phyloP scores from a whole-genome alignment of 1,140 invertebrate species.

The Ceratosolen solmsi region DNA sequence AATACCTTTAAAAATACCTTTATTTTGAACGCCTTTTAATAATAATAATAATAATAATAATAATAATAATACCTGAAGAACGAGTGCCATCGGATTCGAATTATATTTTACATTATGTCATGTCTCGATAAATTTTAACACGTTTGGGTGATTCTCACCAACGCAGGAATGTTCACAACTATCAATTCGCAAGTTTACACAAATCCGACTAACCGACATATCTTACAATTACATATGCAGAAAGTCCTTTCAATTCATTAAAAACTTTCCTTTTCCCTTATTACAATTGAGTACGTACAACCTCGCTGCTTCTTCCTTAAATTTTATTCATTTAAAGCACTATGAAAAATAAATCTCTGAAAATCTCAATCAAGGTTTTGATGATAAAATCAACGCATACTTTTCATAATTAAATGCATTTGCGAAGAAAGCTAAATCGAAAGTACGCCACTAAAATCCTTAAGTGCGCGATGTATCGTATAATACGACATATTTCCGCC shows the following conservation, averaged over 20 bases:
- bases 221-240: neutral
- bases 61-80: slow-evolving; percentile 19
- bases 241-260: neutral
- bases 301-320: no score
- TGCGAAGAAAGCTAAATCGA: no score
- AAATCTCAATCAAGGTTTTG: no score
- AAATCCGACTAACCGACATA: neutral
- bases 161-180: slow-evolving; percentile 60
- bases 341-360: no score
- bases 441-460: no score
- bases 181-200: neutral
- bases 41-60: no score
- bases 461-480: no score
- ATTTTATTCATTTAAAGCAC: no score
- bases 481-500: no score
- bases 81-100: neutral
- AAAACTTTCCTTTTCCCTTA: neutral
- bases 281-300: neutral
- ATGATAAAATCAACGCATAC: no score
- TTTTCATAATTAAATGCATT: no score
- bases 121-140: slow-evolving; percentile 14
- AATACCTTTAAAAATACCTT: slow-evolving; percentile 40
- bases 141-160: neutral
- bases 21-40: slow-evolving; percentile 12
- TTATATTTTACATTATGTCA: neutral